phyloP scores from a whole-genome alignment of 2,888 invertebrate genomes.

The Tachina lurida region DNA sequence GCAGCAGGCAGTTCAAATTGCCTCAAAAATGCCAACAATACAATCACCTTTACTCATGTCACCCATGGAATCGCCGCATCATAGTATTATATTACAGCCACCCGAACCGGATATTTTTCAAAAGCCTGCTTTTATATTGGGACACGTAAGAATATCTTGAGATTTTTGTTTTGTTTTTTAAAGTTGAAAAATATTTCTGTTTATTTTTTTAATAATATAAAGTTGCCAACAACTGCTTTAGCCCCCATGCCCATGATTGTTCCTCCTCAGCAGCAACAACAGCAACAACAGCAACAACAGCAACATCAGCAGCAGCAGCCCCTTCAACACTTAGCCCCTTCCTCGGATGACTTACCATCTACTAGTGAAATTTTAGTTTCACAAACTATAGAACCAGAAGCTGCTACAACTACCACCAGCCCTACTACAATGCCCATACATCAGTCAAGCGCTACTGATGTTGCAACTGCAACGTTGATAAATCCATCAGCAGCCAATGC shows the following conservation, averaged over 20 bases:
- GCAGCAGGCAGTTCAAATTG: slow-evolving; percentile 28
- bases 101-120: slow-evolving; percentile 80
- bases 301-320: slow-evolving; percentile 22
- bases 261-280: slow-evolving; percentile 73
- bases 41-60: slow-evolving; percentile 69
- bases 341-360: slow-evolving; percentile 28
- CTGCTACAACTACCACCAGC: slow-evolving; percentile 25
- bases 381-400: slow-evolving; percentile 50
- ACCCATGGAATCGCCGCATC: slow-evolving; percentile 77
- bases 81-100: slow-evolving; percentile 85
- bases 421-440: slow-evolving; percentile 29
- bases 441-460: neutral
- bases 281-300: slow-evolving; percentile 60
- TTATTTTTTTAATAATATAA: slow-evolving; percentile 21
- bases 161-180: neutral
- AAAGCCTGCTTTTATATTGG: slow-evolving; percentile 77
- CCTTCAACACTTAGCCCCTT: neutral
- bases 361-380: slow-evolving; percentile 39
- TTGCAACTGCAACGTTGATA: slow-evolving; percentile 1
- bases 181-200: slow-evolving; percentile 13
- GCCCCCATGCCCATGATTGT: slow-evolving; percentile 76
- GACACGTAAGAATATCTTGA: slow-evolving; percentile 76
- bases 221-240: slow-evolving; percentile 71
- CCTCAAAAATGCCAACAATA: slow-evolving; percentile 8
- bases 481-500: slow-evolving; percentile 59